These are phyloP conservation scores for Acanthosepion pharaonis DNA, from an alignment of 2,888 invertebrate species.

Conservation along the genomic window DNA sequence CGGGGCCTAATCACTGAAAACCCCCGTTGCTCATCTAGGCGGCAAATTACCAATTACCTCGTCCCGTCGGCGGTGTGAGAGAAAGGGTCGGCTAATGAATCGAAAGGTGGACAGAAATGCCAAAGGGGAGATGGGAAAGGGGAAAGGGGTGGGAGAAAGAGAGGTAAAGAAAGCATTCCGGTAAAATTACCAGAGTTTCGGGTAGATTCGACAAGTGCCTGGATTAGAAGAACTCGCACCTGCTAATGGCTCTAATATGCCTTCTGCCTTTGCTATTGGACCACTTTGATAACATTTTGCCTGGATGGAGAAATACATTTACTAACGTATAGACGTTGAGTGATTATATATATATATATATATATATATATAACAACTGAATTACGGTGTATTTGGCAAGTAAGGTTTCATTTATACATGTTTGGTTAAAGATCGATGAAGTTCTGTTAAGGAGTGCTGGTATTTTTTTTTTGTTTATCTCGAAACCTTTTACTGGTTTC, in stretches of 20 bases:
- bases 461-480: too few species aligned
- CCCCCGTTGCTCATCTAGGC: not conserved
- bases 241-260: not conserved
- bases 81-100: slow-evolving; percentile 12
- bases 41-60: not conserved
- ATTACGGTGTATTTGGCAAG: too few species aligned
- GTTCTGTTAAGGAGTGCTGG: too few species aligned
- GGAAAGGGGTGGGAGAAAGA: not conserved
- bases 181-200: not conserved
- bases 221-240: not conserved
- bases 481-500: too few species aligned
- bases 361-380: too few species aligned
- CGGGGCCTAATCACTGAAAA: slow-evolving; percentile 6
- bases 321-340: too few species aligned
- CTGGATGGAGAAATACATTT: too few species aligned
- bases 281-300: too few species aligned
- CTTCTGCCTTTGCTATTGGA: not conserved
- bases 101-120: not conserved
- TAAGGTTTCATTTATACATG: too few species aligned
- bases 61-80: not conserved
- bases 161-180: not conserved
- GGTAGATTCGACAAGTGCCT: slow-evolving; percentile 12
- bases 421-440: too few species aligned
- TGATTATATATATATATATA: too few species aligned
- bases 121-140: not conserved